Conservation (phyloP, 2,888 invertebrate genomes). For the Drosophila aldrichi region DNA sequence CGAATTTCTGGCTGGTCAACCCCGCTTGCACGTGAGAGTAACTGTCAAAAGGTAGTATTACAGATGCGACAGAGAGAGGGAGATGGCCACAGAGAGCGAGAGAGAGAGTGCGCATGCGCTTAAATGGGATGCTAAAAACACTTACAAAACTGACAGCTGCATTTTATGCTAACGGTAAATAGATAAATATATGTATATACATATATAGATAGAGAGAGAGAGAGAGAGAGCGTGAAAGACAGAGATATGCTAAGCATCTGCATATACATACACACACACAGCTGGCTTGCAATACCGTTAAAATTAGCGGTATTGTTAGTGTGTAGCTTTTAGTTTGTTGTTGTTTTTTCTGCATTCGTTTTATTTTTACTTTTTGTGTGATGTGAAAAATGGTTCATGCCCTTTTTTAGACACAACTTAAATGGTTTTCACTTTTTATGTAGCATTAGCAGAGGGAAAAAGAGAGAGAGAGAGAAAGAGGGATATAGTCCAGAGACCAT, state of each 20-base stretch:
- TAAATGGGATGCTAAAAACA: conserved; percentile 34
- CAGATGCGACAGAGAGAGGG: not conserved
- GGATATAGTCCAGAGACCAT: conserved; percentile 9
- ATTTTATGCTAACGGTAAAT: conserved; percentile 49
- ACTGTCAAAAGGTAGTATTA: conserved; percentile 7
- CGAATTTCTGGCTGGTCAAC: conserved; percentile 51
- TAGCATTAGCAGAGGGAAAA: conserved; percentile 20
- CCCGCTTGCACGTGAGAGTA: conserved; percentile 4
- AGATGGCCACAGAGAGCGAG: not conserved
- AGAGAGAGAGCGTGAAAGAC: conserved; percentile 12
- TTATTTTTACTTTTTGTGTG: conserved; percentile 11
- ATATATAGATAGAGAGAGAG: conserved; percentile 7
- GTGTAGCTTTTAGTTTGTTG: conserved; percentile 25
- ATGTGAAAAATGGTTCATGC: conserved; percentile 49
- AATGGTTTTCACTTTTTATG: conserved; percentile 61
- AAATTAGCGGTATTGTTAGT: conserved; percentile 42
- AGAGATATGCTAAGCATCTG: conserved; percentile 26
- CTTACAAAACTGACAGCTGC: conserved; percentile 55
- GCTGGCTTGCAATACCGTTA: conserved; percentile 41
- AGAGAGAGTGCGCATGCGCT: conserved; percentile 13
- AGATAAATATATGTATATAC: conserved; percentile 4
- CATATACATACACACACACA: conserved; percentile 5
- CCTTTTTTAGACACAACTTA: conserved; percentile 56
- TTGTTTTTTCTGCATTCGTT: conserved; percentile 29
- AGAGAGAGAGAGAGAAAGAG: not conserved